Conservation (phyloP, 2,113 vertebrate species). For the Pangasianodon gigas region DNA sequence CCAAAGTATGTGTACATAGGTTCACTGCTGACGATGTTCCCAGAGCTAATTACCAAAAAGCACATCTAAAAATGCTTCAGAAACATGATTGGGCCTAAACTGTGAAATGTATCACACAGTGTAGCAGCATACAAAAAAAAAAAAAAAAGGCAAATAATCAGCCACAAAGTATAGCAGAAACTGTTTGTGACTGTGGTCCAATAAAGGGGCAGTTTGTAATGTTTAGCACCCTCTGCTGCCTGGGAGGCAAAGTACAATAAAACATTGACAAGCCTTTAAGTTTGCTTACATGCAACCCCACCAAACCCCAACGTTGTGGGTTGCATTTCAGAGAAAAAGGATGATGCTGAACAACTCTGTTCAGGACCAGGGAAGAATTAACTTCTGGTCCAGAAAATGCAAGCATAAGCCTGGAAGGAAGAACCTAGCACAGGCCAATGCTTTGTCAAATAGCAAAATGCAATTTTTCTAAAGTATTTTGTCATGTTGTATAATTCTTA, state of each 20-base stretch:
- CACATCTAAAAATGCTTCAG: neutral
- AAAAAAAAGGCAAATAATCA: neutral
- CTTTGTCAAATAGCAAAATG: neutral
- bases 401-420: neutral
- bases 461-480: neutral
- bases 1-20: neutral
- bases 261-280: neutral
- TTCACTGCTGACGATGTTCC: neutral
- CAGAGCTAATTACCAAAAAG: neutral
- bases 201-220: neutral
- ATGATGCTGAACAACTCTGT: neutral
- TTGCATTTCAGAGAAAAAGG: neutral
- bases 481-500: neutral
- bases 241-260: neutral
- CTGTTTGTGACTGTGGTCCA: neutral
- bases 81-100: no score
- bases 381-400: neutral
- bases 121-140: neutral
- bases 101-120: no score
- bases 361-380: neutral
- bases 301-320: neutral
- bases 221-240: neutral
- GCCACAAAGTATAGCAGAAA: no score
- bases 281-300: neutral
- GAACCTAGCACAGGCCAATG: neutral